Percentiles rank a stretch among this genome's conserved stretches.
phyloP scores from a whole-genome alignment of 37 sponge, comb jelly and placozoan species.

The Oscarella lobularis region DNA sequence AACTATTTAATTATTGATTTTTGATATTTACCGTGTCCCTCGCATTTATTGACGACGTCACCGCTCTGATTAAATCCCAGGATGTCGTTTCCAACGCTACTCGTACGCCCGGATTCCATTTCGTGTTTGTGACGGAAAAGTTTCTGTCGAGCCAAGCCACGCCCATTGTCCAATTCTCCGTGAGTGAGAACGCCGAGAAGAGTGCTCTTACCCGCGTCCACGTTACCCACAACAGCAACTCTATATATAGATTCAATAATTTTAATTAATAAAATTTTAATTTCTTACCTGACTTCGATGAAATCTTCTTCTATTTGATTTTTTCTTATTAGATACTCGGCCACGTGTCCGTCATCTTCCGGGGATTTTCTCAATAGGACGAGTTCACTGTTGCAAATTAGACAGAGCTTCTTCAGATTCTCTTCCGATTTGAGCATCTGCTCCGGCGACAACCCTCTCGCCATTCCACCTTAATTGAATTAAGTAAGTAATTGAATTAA shows the following conservation, averaged over 20 bases:
- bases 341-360: slow-evolving; percentile 63
- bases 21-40: slow-evolving; percentile 54
- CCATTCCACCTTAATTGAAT: background rate
- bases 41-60: slow-evolving; percentile 66
- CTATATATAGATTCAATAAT: slow-evolving; percentile 16
- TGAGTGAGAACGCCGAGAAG: slow-evolving; percentile 96
- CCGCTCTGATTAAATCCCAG: slow-evolving; percentile 89
- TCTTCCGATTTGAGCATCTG: slow-evolving; percentile 71
- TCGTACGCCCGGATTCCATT: slow-evolving; percentile 90
- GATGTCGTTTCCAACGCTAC: slow-evolving; percentile 97
- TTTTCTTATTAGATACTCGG: slow-evolving; percentile 70
- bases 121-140: slow-evolving; percentile 99
- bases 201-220: slow-evolving; percentile 99
- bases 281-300: slow-evolving; percentile 76
- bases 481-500: too few species aligned
- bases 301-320: slow-evolving; percentile 83
- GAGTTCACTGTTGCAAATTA: slow-evolving; percentile 56
- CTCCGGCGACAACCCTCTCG: slow-evolving; percentile 48
- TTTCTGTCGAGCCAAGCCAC: slow-evolving; percentile 80
- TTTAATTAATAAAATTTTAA: background rate
- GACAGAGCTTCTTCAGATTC: slow-evolving; percentile 57
- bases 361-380: slow-evolving; percentile 50
- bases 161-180: slow-evolving; percentile 95
- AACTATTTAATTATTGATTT: background rate
- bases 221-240: slow-evolving; percentile 98